Conservation (phyloP, 2,113 vertebrate genomes). For the Cryptomyrus ogoouensis region DNA sequence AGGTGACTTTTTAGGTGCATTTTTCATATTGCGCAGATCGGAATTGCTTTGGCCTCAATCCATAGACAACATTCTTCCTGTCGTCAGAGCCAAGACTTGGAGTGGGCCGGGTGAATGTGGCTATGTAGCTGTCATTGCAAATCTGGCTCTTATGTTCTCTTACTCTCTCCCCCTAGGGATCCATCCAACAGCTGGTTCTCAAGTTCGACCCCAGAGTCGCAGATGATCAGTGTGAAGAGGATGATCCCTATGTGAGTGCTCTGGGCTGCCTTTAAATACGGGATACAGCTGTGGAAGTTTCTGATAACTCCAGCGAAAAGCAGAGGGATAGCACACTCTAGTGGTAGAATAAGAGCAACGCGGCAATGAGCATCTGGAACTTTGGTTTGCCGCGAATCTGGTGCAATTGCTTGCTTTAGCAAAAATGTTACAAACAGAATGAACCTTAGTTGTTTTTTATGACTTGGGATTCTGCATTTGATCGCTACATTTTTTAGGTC, state of each 20-base stretch:
- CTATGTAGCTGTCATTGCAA: not conserved
- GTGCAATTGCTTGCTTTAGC: not conserved
- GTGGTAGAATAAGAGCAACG: constrained; percentile 23
- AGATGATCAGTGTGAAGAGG: constrained; percentile 84
- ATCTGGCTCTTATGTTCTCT: not conserved
- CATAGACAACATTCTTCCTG: constrained; percentile 10
- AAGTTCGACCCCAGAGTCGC: constrained; percentile 68
- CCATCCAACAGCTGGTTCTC: constrained; percentile 81
- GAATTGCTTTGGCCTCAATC: not conserved
- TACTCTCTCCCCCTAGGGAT: constrained; percentile 64
- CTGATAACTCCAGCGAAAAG: not conserved
- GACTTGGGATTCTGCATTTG: not conserved
- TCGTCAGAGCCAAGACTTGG: not conserved
- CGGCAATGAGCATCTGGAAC: not conserved
- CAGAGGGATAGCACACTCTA: constrained; percentile 39
- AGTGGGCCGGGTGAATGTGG: not conserved
- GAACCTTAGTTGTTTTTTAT: not conserved
- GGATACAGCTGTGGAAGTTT: not conserved
- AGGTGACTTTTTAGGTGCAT: not conserved
- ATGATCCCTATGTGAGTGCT: constrained; percentile 80
- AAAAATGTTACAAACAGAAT: not conserved
- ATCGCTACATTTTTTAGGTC: not conserved
- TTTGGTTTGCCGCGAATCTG: not conserved
- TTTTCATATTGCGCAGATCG: not conserved
- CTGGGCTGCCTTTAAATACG: not conserved